Base-by-base conservation (phyloP, 2,888 invertebrate species). In the Agonopterix subpropinquella region DNA sequence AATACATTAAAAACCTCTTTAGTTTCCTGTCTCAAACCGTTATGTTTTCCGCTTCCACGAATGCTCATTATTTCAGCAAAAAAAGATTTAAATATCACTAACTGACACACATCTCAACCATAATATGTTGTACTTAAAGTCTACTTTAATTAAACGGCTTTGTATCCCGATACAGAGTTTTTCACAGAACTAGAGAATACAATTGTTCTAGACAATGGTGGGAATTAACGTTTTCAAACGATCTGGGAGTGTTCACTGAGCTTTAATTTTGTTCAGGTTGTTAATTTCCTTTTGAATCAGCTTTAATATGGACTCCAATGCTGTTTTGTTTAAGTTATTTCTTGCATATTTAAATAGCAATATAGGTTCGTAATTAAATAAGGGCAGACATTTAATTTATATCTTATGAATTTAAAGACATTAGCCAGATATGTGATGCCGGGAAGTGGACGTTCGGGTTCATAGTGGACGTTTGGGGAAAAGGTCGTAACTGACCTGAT, bases 121-220 rank as follows among this genome's bases (percentile, higher is more conserved):
- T 43, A 43, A 15, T 13, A 11, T 13, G 8, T 4, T 13, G 8
- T 13, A 3, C 42, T 5, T 42, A 42, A 11, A 11, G 42, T 13
- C 11, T 11, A 42, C 42, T 11, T 43, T 28, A 10, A 28, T 28
- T 28, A 28, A 28, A 28, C 7, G 28, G 28, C 28, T 10, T 43
- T 9, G 43, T 43, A 44, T 35, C 11, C 43, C 43, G 44, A 39
- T 44, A 39, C 39, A 9, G 37, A 41, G 36, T 57, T 61, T 58
- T 60, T 56, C 52, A 54, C 49, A 50, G 49, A 54, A 50, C 53
- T 51, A 45, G 51, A 42, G 51, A 54, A 53, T 50, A 51, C 54
- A 55, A 53, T 55, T 56, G 51, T 53, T 39, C 41, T 44, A 62
- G 62, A 75, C 74, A 75, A 75, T 73, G 58, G 66, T 55, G 39